phyloP scores from a whole-genome alignment of 2,113 vertebrate species.

The Arizona elegans region DNA sequence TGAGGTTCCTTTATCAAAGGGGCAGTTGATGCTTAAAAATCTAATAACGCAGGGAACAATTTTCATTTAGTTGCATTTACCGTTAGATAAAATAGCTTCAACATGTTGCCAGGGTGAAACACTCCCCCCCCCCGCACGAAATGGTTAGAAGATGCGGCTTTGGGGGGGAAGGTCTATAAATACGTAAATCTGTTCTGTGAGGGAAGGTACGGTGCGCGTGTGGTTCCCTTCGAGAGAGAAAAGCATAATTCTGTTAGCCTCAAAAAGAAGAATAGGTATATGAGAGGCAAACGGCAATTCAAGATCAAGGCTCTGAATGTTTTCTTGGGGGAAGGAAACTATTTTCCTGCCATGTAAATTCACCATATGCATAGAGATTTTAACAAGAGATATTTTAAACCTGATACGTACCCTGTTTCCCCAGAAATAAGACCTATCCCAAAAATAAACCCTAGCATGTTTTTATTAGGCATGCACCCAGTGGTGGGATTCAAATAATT shows the following conservation, averaged over 20 bases:
- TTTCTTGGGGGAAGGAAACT: background rate
- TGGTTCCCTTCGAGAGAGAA: background rate
- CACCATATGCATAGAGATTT: background rate
- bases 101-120: constrained; percentile 17
- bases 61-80: constrained; percentile 41
- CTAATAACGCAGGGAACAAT: constrained; percentile 34
- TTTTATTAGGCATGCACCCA: no score
- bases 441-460: no score
- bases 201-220: background rate
- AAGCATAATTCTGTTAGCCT: background rate
- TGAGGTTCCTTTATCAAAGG: constrained; percentile 53
- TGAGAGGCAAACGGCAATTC: background rate
- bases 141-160: background rate
- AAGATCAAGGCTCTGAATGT: background rate
- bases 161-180: background rate
- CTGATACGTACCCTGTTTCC: background rate
- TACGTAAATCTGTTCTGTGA: constrained; percentile 10
- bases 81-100: constrained; percentile 28
- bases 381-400: background rate
- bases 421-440: no score
- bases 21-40: constrained; percentile 65
- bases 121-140: background rate
- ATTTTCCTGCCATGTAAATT: background rate
- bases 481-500: no score
- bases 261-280: background rate